Conservation (phyloP, 1,140 invertebrate genomes). For the Aleiodes sp. region DNA sequence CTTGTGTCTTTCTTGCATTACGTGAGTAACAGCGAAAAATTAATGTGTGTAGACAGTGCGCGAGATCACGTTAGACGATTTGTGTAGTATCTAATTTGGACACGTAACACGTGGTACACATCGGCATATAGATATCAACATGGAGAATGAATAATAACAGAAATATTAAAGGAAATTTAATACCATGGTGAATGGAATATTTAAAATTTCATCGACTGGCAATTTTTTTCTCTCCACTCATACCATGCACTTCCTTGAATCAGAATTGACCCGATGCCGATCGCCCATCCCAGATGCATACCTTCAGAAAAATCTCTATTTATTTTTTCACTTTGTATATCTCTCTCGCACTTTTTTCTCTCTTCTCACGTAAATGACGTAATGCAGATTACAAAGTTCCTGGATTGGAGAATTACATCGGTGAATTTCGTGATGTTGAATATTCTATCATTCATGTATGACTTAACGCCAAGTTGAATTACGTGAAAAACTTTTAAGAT, state of each 20-base stretch:
- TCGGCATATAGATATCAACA: neutral
- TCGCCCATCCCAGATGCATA: neutral
- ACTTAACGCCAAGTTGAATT: neutral
- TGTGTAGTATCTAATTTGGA: slow-evolving; percentile 18
- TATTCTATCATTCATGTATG: slow-evolving; percentile 1
- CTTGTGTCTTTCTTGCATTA: slow-evolving; percentile 30
- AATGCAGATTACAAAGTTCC: slow-evolving; percentile 11
- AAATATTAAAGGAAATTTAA: too few relatives aligned
- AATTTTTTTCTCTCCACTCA: neutral
- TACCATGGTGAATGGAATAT: too few relatives aligned
- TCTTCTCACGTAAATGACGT: neutral
- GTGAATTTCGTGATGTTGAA: neutral
- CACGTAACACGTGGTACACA: slow-evolving; percentile 27
- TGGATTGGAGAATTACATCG: neutral
- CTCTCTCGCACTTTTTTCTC: neutral
- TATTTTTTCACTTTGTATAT: too few relatives aligned
- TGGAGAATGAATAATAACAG: neutral
- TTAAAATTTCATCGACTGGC: too few relatives aligned
- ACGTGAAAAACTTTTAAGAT: neutral
- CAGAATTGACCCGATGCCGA: neutral
- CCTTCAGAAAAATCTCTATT: too few relatives aligned
- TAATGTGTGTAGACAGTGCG: slow-evolving; percentile 26
- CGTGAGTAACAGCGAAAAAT: slow-evolving; percentile 24
- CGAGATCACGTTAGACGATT: slow-evolving; percentile 1
- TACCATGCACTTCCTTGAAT: slow-evolving; percentile 1